Base-by-base conservation (phyloP, 2,888 invertebrate species). In the Hemistola chrysoprasaria region DNA sequence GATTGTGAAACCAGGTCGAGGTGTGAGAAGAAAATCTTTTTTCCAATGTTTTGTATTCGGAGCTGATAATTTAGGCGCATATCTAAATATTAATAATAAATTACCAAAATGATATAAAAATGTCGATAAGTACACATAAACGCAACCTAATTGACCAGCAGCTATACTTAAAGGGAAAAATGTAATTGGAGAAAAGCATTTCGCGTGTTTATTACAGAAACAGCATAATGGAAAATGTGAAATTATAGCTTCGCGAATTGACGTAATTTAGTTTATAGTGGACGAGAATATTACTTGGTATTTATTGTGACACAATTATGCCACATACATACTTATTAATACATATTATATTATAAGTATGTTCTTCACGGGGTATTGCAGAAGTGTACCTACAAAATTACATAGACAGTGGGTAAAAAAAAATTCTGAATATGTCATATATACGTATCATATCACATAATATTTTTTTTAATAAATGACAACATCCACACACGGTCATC, bases 1-100 rank as follows among this genome's bases (percentile, higher is more conserved):
- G 42, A 47, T 53, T 50, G 42, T 43, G 42, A 46, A 34, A 40
- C 35, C 33, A 35, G 23, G 40, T n/a, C n/a, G 47, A 45, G 39
- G 30, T 45, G 10, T 40, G 38, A 40, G 29, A 34, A 31, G 37
- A 23, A 41, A 43, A 39, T 43, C 35, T 48, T 45, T 29, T 36
- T 39, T 44, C 58, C 40, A 35, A 42, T 50, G 40, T 51, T 44
- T 49, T 53, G 46, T 60, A 49, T 41, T 52, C 44, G 47, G 34
- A 43, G 33, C 42, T 50, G 56, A 54, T 45, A 60, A 48, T 47
- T 26, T 43, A 35, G 40, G 45, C 35, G 10, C 43, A 45, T 37
- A 36, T 43, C 2, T 16, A 16, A 16, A n/a, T n/a, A n/a, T n/a
- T n/a, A n/a, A n/a, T n/a, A 16, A 16, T 16, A 16, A 16, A 3